Conservation (phyloP, 2,797 vertebrate genomes). For the Hydrophis major region DNA sequence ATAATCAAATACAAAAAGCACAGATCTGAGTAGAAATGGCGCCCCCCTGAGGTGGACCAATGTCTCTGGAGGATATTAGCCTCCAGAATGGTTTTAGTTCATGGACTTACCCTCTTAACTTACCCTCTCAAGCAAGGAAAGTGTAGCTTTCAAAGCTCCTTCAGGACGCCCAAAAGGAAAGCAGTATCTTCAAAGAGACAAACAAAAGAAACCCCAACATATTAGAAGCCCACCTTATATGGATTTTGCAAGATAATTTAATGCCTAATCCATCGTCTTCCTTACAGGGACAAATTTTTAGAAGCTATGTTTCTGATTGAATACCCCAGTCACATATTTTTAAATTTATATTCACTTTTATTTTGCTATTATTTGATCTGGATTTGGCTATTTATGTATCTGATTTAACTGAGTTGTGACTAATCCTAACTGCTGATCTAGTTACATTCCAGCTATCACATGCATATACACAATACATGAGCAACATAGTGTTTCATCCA, state of each 20-base stretch:
- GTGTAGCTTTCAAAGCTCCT: conserved; percentile 95
- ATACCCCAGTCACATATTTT: neutral
- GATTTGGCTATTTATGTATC: neutral
- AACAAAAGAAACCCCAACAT: neutral
- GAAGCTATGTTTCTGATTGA: neutral
- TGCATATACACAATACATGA: neutral
- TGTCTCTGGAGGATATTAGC: neutral
- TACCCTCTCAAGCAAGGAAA: conserved; percentile 96
- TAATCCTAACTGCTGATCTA: neutral
- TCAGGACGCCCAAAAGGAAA: conserved; percentile 97
- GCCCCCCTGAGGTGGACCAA: neutral
- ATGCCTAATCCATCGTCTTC: neutral
- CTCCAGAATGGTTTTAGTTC: neutral
- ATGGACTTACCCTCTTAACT: conserved; percentile 84
- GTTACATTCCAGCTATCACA: neutral
- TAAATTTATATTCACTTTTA: neutral
- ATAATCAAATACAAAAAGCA: neutral
- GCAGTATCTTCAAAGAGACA: conserved; percentile 82
- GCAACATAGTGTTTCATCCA: neutral
- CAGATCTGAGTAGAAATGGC: neutral
- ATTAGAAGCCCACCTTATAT: neutral
- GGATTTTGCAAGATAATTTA: neutral
- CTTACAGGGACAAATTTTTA: neutral
- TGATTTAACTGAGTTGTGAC: neutral
- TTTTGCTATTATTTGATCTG: neutral